Evolutionary conservation across 2,888 invertebrate species (phyloP), one percentile per base, ranked within the genome.

Genomic region (Brachycybe producta): DNA sequence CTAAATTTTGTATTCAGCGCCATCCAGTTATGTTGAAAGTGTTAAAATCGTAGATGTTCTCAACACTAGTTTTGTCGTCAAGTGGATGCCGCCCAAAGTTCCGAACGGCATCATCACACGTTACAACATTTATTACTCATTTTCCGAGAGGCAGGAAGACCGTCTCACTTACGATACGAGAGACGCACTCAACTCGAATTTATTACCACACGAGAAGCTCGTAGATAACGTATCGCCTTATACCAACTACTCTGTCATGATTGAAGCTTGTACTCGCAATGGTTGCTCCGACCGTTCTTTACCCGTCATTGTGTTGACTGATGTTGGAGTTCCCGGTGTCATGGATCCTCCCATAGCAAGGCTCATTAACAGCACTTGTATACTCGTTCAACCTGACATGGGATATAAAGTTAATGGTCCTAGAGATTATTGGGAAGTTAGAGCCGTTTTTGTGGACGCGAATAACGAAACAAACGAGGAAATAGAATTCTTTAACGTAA

Each of bases 241-340:
- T 32, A 47, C 41, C 2, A 27, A 34, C 21, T 53, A 53, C 38
- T 34, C 15, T 34, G 26, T 54, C 51, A 52, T 44, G 55, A 70
- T 39, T 57, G 54, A 11, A 59, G 69, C 60, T 69, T 84, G 32
- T 65, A 77, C 51, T 0, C 68, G 72, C 0, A 7, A n/a, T 11
- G 65, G 70, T 35, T 82, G 80, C 61, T 85, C 86, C 2, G 63
- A 70, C 24, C 64, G 67, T 8, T 74, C 75, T 43, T 67, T 70
- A 56, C 67, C 71, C 1, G 67, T 77, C 36, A 65, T 66, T 55
- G 67, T 76, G 1, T 66, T 69, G 24, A 82, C 82, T 1, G 69
- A 72, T 52, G 76, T 82, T 56, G 82, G 82, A 38, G 41, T 38
- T 21, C 47, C 47, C 17, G 36, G 38, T 7, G 24, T 38, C 26